Evolutionary conservation across 2,888 invertebrate species (phyloP).

Genomic region (Gibbula magus): DNA sequence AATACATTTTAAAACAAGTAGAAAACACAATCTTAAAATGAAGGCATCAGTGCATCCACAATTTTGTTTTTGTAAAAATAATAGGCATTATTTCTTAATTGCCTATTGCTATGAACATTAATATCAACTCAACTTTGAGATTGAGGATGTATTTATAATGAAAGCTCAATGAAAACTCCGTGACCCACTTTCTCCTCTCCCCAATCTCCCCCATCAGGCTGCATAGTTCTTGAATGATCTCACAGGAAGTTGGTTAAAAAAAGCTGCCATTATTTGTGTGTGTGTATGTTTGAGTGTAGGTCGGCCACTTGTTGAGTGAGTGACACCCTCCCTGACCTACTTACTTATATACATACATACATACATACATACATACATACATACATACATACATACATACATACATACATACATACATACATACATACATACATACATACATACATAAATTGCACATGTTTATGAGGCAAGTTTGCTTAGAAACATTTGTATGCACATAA

Average conservation of each 20-base stretch:
- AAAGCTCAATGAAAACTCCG: not conserved
- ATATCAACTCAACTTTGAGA: too few relatives aligned
- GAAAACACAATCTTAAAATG: too few relatives aligned
- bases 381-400: not conserved
- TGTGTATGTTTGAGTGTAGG: not conserved
- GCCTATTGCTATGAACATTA: too few relatives aligned
- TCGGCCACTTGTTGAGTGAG: not conserved
- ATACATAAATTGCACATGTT: too few relatives aligned
- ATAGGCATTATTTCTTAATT: too few relatives aligned
- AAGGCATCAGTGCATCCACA: too few relatives aligned
- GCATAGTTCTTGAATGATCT: constrained; percentile 17
- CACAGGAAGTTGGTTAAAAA: constrained; percentile 9
- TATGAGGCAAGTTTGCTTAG: too few relatives aligned
- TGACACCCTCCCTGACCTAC: too few relatives aligned
- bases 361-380: not conserved
- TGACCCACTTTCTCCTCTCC: not conserved
- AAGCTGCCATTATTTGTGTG: not conserved
- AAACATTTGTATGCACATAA: too few relatives aligned
- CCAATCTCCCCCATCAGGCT: not conserved
- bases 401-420: not conserved
- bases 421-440: not conserved
- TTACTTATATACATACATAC: not conserved
- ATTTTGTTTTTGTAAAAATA: too few relatives aligned
- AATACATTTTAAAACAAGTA: too few relatives aligned
- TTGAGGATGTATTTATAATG: not conserved